Evolutionary conservation across 30 jellyfish, hydroid and myxozoan species (phyloP), one percentile per base, ranked within the genome.

Genomic region (Aurelia sp.): DNA sequence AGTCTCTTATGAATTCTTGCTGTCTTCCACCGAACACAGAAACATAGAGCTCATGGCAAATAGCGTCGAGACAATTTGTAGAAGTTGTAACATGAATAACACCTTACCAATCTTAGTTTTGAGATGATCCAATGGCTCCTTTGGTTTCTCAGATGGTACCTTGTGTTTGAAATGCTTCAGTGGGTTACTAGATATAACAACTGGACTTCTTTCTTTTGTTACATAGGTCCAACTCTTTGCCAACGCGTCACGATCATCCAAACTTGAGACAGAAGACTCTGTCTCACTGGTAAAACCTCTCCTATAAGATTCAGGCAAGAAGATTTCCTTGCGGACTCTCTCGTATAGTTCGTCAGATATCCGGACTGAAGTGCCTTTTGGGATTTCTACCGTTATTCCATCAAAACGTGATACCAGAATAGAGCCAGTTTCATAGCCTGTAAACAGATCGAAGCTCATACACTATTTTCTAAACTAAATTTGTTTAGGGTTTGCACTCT

Each of bases 331-430:
- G 17, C 71, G 58, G 16, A 73, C 50, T 20, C 52, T 48, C 2
- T 73, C 85, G 30, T 44, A 27, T 3, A 73, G 4, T 7, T 50
- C 64, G 30, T 73, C 85, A 44, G 85, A 73, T 38, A 73, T 73
- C 85, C 85, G 53, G 5, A 73, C 21, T 3, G 85, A 48, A 13
- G 7, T 33, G 30, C 71, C 71, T 12, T 66, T n/a, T n/a, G 58
- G 35, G 5, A 73, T 30, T 19, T 19, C 71, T 19, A 4, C n/a
- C 16, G 85, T 44, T 52, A 38, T 38, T 4, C 85, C 85, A 52
- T 73, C 31, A n/a, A 35, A 73, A 1, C 30, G 13, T 18, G 85
- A 35, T 10, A 73, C 71, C 51, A 73, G 31, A 41, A 41, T 19
- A 4, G 71, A 41, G 50, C 21, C 58, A 35, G 50, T 63, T 21